Percentiles rank a stretch among this genome's conserved stretches.
These are phyloP conservation scores for Ruditapes philippinarum DNA, from an alignment of 1,140 invertebrate genomes.

Conservation along the genomic window DNA sequence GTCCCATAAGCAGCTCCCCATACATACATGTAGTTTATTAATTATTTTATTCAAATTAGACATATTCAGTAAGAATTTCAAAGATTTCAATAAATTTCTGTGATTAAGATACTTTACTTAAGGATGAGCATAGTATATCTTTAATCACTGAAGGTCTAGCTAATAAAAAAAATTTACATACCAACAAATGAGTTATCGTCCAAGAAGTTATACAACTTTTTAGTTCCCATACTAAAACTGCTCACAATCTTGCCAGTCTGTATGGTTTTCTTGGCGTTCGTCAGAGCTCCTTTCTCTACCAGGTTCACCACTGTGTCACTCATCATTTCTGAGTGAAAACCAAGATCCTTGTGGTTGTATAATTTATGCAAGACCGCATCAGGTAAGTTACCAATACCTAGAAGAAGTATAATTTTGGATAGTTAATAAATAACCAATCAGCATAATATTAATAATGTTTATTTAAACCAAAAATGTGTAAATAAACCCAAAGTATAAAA, in stretches of 20 bases:
- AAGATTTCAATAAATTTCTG: too few relatives aligned
- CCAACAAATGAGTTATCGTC: slow-evolving; percentile 97
- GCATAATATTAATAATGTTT: too few relatives aligned
- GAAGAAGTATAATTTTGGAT: slow-evolving; percentile 58
- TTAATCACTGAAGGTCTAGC: too few relatives aligned
- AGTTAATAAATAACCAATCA: too few relatives aligned
- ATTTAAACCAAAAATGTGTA: too few relatives aligned
- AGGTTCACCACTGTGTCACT: slow-evolving; percentile 96
- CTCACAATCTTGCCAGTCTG: slow-evolving; percentile 95
- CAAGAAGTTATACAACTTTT: slow-evolving; percentile 96
- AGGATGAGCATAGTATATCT: too few relatives aligned
- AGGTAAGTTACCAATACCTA: slow-evolving; percentile 96
- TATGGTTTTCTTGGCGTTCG: slow-evolving; percentile 93
- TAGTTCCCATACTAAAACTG: slow-evolving; percentile 95
- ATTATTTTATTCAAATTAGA: too few relatives aligned
- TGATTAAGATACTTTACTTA: too few relatives aligned
- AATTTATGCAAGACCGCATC: slow-evolving; percentile 94
- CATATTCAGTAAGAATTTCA: too few relatives aligned
- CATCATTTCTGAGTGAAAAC: slow-evolving; percentile 98
- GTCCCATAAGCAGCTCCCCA: too few relatives aligned
- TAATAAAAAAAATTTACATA: slow-evolving; percentile 85
- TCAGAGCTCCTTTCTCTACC: slow-evolving; percentile 93
- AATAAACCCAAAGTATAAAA: too few relatives aligned
- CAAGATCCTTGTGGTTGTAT: slow-evolving; percentile 95
- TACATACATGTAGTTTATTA: too few relatives aligned